Percentiles rank a stretch among this genome's conserved stretches.
Conservation (phyloP, 2,797 vertebrate genomes). For the Nyctalus aviator region DNA sequence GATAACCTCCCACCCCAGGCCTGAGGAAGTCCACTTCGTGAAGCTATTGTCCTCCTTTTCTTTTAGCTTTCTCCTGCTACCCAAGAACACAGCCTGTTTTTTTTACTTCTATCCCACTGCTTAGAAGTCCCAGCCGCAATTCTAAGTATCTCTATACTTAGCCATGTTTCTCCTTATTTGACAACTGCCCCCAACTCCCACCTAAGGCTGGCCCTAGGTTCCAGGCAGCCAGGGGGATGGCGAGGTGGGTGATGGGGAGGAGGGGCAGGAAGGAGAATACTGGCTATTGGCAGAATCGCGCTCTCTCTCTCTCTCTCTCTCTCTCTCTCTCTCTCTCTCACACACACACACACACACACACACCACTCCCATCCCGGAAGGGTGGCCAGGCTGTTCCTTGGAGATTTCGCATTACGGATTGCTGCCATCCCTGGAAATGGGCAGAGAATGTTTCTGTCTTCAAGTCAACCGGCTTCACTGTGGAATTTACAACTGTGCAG, state of each 20-base stretch:
- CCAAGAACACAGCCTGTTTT: background rate
- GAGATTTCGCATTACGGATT: background rate
- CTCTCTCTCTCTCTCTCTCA: too few relatives aligned
- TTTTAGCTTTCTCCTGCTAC: constrained; percentile 2
- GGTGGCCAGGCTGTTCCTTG: background rate
- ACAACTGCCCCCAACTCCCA: background rate
- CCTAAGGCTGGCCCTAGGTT: background rate
- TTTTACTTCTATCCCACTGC: background rate
- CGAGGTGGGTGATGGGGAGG: rapidly evolving
- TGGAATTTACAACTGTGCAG: background rate
- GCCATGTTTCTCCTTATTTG: background rate
- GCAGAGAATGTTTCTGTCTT: background rate
- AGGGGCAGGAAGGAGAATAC: background rate
- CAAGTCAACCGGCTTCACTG: background rate
- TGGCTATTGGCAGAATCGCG: background rate
- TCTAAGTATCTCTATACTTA: background rate
- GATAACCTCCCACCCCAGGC: constrained; percentile 67
- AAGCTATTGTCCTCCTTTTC: constrained; percentile 13
- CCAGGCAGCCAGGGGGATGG: background rate
- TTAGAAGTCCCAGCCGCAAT: background rate
- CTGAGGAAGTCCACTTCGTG: constrained; percentile 9
- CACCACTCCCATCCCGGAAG: background rate
- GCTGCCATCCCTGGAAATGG: background rate
- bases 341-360: too few relatives aligned
- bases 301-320: too few relatives aligned